A percentile compares a stretch with the other conserved stretches of the same genome.
phyloP scores from a whole-genome alignment of 2,888 invertebrate genomes.

The Rhingia campestris region DNA sequence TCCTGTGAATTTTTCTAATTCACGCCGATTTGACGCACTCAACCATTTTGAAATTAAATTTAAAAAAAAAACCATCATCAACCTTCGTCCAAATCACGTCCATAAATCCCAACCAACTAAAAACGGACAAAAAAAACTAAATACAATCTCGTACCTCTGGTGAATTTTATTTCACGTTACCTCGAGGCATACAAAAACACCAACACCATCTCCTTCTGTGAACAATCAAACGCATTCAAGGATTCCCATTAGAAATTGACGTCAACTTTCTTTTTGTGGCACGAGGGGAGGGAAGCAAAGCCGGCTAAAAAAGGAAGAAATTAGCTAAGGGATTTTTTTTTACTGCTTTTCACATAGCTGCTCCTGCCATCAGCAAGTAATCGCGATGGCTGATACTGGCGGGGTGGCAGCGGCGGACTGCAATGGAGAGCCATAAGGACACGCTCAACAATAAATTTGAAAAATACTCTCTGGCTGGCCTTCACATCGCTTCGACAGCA shows the following conservation, averaged over 20 bases:
- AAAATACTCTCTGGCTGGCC: conserved; percentile 45
- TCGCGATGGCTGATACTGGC: not conserved
- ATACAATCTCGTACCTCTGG: conserved; percentile 12
- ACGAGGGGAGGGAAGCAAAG: conserved; percentile 19
- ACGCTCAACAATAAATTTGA: conserved; percentile 66
- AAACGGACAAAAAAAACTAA: conserved; percentile 23
- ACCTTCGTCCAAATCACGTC: conserved; percentile 57
- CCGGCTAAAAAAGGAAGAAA: conserved; percentile 47
- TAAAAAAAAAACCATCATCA: conserved; percentile 43
- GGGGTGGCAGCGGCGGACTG: conserved; percentile 1
- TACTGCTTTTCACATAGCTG: conserved; percentile 25
- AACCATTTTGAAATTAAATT: conserved; percentile 53
- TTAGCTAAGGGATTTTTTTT: conserved; percentile 63
- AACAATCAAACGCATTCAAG: conserved; percentile 72
- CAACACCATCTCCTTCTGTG: conserved; percentile 13
- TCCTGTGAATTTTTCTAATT: not conserved
- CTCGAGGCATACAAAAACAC: conserved; percentile 20
- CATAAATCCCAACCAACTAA: conserved; percentile 46
- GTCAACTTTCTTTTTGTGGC: conserved; percentile 67
- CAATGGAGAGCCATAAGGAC: conserved; percentile 42
- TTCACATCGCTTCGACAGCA: conserved; percentile 63
- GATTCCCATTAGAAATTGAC: conserved; percentile 71
- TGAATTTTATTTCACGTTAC: conserved; percentile 49
- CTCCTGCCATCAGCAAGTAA: conserved; percentile 19
- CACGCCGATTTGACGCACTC: conserved; percentile 36